These are phyloP conservation scores for Podiceps cristatus DNA, from an alignment of 2,113 vertebrate species.

Conservation along the genomic window DNA sequence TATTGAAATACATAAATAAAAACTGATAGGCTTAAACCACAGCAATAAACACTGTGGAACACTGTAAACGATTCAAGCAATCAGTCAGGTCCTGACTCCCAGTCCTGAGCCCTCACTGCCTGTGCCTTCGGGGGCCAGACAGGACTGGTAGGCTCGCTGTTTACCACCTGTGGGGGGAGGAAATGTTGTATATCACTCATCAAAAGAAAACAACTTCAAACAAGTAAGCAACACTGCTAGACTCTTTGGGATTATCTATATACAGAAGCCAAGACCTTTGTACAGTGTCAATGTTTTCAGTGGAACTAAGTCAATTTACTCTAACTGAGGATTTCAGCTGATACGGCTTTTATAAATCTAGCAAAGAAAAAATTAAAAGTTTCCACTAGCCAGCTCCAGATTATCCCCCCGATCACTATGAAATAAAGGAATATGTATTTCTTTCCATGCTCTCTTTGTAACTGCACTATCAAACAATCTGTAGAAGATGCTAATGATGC, in stretches of 20 bases:
- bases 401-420: neutral
- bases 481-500: neutral
- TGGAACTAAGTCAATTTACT: neutral
- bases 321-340: neutral
- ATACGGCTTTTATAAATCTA: neutral
- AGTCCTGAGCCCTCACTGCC: neutral
- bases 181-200: neutral
- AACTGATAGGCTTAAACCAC: neutral
- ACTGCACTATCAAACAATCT: neutral
- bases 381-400: neutral
- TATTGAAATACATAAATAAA: neutral
- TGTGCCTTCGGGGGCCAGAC: neutral
- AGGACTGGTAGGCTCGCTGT: neutral
- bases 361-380: accelerated
- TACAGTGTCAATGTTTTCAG: neutral
- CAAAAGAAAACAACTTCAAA: neutral
- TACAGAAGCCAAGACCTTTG: neutral
- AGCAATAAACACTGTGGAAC: neutral
- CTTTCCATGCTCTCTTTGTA: neutral
- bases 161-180: neutral
- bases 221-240: neutral
- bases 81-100: neutral
- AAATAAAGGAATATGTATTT: neutral
- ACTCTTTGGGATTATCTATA: neutral
- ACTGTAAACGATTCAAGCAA: neutral